These are phyloP conservation scores for Lepus timidus DNA, from an alignment of 2,113 vertebrate species.

Conservation along the genomic window DNA sequence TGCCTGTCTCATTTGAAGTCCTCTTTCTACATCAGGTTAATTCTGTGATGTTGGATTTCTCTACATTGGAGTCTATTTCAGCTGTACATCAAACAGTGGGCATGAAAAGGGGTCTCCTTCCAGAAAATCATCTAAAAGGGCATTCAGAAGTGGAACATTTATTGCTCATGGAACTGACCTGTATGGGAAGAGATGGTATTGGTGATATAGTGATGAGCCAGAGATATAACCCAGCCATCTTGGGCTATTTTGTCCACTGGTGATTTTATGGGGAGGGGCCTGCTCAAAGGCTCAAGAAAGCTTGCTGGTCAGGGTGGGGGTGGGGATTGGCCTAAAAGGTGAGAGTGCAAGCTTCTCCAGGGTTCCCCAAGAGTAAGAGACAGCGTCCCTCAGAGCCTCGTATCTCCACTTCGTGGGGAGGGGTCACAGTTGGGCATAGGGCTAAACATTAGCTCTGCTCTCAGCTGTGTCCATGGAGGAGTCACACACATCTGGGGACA, in stretches of 20 bases:
- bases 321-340: not conserved
- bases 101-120: not conserved
- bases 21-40: not conserved
- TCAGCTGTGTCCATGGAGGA: not conserved
- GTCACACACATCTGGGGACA: too few relatives aligned
- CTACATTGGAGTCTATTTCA: not conserved
- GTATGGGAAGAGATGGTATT: not conserved
- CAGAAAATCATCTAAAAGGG: slow-evolving; percentile 2
- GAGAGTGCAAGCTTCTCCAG: not conserved
- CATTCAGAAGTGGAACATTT: not conserved
- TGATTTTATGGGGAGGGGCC: not conserved
- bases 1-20: not conserved
- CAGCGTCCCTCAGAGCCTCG: not conserved
- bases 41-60: not conserved
- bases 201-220: not conserved
- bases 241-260: not conserved
- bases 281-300: not conserved
- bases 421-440: not conserved
- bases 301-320: too few relatives aligned
- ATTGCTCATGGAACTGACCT: not conserved
- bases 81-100: not conserved
- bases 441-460: not conserved
- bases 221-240: not conserved
- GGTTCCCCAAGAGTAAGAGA: fast-evolving
- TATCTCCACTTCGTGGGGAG: not conserved